A percentile compares a stretch with the other conserved stretches of the same genome.
Conservation (phyloP, 2,113 vertebrate species). For the zebrafish (Danio rerio) region GRCz12tu NC_133182.1:33411001-33411500, state of each 20-base stretch:
- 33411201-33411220: not conserved
- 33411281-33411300: too few relatives aligned
- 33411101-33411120: not conserved
- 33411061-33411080: not conserved
- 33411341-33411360: too few relatives aligned
- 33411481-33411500: not conserved
- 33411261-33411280: too few relatives aligned
- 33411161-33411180: not conserved
- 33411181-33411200: not conserved
- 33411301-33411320: too few relatives aligned
- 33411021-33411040: slow-evolving; percentile 4
- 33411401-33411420: not conserved
- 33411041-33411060: not conserved
- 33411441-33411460: not conserved
- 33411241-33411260: not conserved
- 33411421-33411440: not conserved
- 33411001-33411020: slow-evolving; percentile 19
- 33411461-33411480: not conserved
- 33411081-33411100: not conserved
- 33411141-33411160: not conserved
- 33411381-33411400: not conserved
- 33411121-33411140: not conserved
- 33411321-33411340: too few relatives aligned
- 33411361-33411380: too few relatives aligned
- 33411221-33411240: not conserved